Evolutionary conservation across 2,113 vertebrate species (phyloP).

Genomic region (Elgaria multicarinata): DNA sequence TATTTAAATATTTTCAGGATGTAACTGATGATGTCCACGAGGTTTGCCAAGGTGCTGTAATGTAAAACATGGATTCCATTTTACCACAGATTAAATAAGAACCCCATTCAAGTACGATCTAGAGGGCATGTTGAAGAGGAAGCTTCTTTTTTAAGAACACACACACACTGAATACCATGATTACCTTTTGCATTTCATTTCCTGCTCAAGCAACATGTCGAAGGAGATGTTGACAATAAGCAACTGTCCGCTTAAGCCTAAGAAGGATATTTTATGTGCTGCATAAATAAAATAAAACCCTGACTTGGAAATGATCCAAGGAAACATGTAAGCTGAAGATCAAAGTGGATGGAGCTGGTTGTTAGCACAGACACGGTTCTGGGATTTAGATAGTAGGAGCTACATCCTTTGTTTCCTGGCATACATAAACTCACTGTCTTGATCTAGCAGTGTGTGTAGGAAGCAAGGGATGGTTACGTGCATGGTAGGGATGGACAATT

Average conservation of each 20-base stretch:
- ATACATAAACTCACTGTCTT: neutral
- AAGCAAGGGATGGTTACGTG: neutral
- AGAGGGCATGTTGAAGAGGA: constrained; percentile 17
- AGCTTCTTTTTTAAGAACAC: constrained; percentile 19
- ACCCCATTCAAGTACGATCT: constrained; percentile 13
- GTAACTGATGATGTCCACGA: constrained; percentile 24
- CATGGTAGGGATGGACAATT: neutral
- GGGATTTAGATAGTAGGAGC: neutral
- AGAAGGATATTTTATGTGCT: neutral
- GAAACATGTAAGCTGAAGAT: neutral
- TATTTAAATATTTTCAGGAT: constrained; percentile 25
- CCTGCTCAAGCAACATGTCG: constrained; percentile 6
- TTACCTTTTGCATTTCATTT: constrained; percentile 39
- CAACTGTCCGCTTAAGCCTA: constrained; percentile 12
- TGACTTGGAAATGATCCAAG: neutral
- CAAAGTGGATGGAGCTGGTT: constrained; percentile 8
- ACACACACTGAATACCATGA: neutral
- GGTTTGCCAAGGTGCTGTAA: neutral
- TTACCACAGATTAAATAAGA: constrained; percentile 40
- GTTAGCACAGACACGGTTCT: neutral
- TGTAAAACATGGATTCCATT: constrained; percentile 43
- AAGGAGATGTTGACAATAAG: constrained; percentile 18
- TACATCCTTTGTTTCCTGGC: neutral
- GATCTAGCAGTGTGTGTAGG: neutral
- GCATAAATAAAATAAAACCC: neutral